These are phyloP conservation scores for Charina bottae DNA, from an alignment of 2,113 vertebrate species.

Conservation along the genomic window DNA sequence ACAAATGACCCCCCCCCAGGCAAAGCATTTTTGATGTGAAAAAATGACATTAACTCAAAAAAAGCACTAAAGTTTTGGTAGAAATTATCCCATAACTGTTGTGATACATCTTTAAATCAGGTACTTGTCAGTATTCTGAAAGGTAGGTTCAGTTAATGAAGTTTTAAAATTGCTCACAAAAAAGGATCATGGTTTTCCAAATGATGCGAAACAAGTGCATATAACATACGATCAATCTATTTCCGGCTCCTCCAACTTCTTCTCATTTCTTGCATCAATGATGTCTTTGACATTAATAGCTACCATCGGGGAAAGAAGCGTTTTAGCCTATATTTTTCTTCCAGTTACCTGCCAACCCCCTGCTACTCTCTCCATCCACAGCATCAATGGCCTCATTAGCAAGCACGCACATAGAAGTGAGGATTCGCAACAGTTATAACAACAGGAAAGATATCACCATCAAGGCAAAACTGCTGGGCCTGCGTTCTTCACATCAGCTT, in stretches of 20 bases:
- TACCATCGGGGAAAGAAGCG: conserved; percentile 35
- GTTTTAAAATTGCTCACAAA: conserved; percentile 24
- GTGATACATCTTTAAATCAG: background rate
- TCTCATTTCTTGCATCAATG: conserved; percentile 20
- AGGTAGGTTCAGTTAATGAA: background rate
- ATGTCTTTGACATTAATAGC: conserved; percentile 43
- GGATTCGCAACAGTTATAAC: conserved; percentile 34
- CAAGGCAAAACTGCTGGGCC: conserved; percentile 22
- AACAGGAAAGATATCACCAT: conserved; percentile 25
- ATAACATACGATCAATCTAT: conserved; percentile 32
- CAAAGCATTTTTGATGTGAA: background rate
- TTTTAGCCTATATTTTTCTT: conserved; percentile 39
- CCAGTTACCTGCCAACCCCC: conserved; percentile 26
- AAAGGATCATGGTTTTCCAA: conserved; percentile 38
- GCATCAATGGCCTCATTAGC: conserved; percentile 46
- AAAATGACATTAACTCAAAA: background rate
- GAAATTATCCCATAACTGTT: background rate
- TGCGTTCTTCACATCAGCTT: background rate
- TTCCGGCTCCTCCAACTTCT: conserved; percentile 2
- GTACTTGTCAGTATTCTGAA: background rate
- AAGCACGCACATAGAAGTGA: conserved; percentile 34
- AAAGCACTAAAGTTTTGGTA: background rate
- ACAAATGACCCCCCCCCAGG: background rate
- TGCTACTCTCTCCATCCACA: conserved; percentile 34
- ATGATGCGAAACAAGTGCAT: conserved; percentile 29